These are phyloP conservation scores for Anableps anableps DNA, from an alignment of 2,797 vertebrate species.

Conservation along the genomic window DNA sequence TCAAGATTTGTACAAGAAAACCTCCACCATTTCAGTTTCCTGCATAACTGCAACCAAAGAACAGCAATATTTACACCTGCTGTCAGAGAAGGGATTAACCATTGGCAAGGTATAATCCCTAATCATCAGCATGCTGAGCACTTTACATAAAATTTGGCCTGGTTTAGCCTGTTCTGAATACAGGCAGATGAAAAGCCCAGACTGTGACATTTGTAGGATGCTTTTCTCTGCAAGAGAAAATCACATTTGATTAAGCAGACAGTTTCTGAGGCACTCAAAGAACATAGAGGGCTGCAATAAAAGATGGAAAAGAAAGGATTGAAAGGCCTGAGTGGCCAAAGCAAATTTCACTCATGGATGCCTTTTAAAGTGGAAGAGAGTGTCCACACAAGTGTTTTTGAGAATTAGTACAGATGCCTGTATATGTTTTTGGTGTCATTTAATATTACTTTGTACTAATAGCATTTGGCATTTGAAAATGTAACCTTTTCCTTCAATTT, in stretches of 20 bases:
- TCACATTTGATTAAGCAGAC: constrained; percentile 15
- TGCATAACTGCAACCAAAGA: constrained; percentile 2
- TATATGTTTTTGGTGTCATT: constrained; percentile 4
- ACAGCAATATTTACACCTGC: constrained; percentile 4
- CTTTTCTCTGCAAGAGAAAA: neutral
- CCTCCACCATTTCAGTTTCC: neutral
- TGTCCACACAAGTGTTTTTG: constrained; percentile 18
- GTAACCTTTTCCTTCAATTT: neutral
- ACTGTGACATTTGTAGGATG: constrained; percentile 14
- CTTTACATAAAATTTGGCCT: constrained; percentile 20
- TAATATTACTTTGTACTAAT: constrained; percentile 7
- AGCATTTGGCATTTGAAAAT: constrained; percentile 5
- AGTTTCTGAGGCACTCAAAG: constrained; percentile 15
- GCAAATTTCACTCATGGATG: constrained; percentile 47
- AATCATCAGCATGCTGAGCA: constrained; percentile 3
- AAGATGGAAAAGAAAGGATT: constrained; percentile 20
- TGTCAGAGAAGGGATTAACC: constrained; percentile 24
- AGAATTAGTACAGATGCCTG: constrained; percentile 2
- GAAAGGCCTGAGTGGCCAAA: constrained; percentile 23
- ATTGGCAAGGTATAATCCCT: constrained; percentile 11
- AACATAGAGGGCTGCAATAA: constrained; percentile 20
- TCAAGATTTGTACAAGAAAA: neutral
- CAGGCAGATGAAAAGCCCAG: constrained; percentile 15
- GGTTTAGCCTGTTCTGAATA: constrained; percentile 4
- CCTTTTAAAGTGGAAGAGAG: constrained; percentile 19